These are phyloP conservation scores for Lepidocyrtoides sp. DNA, from an alignment of 2,888 invertebrate species.

Conservation along the genomic window DNA sequence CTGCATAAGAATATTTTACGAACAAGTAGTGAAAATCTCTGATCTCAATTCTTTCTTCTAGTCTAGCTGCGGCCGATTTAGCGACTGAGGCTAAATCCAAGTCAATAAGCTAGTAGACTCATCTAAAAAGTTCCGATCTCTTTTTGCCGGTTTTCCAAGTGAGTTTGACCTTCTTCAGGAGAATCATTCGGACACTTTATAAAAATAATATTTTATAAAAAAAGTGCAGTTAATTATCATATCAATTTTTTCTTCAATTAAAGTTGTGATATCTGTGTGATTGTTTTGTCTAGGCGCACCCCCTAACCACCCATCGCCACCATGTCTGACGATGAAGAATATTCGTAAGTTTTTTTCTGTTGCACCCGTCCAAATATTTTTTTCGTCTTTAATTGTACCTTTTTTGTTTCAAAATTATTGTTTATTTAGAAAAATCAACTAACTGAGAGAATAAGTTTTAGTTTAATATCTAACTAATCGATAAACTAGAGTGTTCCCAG, in stretches of 20 bases:
- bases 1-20: constrained; percentile 16
- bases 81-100: constrained; percentile 74
- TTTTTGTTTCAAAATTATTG: neutral
- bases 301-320: constrained; percentile 74
- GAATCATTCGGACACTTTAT: constrained; percentile 27
- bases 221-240: constrained; percentile 40
- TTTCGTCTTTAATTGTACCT: neutral
- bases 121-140: constrained; percentile 75
- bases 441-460: neutral
- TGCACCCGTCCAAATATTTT: neutral
- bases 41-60: constrained; percentile 74
- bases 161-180: constrained; percentile 69
- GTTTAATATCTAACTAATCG: neutral
- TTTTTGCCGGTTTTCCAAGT: constrained; percentile 80
- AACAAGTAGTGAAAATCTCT: constrained; percentile 68
- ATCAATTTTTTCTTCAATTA: constrained; percentile 11
- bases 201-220: constrained; percentile 27
- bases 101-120: constrained; percentile 77
- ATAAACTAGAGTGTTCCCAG: neutral
- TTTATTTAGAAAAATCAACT: neutral
- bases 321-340: constrained; percentile 82
- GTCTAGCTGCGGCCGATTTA: constrained; percentile 77
- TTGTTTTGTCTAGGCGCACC: constrained; percentile 69
- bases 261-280: constrained; percentile 64
- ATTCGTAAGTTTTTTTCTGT: constrained; percentile 70